These are phyloP conservation scores for Caenorhabditis angaria DNA, from an alignment of 2,888 invertebrate genomes.

Conservation along the genomic window DNA sequence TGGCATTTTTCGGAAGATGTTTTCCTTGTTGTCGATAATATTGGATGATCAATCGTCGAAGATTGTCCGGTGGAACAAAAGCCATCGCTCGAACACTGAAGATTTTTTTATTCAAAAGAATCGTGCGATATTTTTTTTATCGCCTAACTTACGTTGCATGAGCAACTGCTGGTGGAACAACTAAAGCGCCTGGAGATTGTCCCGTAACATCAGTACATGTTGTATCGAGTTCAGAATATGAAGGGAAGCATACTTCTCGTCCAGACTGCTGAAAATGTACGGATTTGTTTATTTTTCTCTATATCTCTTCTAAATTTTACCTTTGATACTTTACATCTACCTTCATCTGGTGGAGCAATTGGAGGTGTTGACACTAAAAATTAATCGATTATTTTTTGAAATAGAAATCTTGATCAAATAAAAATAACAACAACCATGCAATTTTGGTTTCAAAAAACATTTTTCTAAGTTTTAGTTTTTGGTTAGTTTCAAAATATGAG, in stretches of 20 bases:
- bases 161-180: conserved; percentile 65
- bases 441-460: not conserved
- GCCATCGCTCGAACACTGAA: conserved; percentile 71
- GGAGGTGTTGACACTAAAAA: conserved; percentile 69
- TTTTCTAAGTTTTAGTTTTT: not conserved
- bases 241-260: conserved; percentile 68
- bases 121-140: not conserved
- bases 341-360: conserved; percentile 69
- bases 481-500: not conserved
- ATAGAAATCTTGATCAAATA: not conserved
- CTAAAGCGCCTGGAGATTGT: conserved; percentile 52
- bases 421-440: not conserved
- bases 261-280: conserved; percentile 43
- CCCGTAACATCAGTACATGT: conserved; percentile 68
- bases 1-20: conserved; percentile 62
- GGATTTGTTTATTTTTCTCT: conserved; percentile 7
- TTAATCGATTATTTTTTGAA: not conserved
- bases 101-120: not conserved
- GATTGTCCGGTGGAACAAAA: conserved; percentile 70
- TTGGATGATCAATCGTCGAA: conserved; percentile 67
- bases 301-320: conserved; percentile 17
- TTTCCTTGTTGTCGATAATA: conserved; percentile 69
- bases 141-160: conserved; percentile 71
- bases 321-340: conserved; percentile 64
- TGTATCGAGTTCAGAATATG: conserved; percentile 68